Conservation (phyloP, 2,888 invertebrate species). For the Drosophila eohydei region DNA sequence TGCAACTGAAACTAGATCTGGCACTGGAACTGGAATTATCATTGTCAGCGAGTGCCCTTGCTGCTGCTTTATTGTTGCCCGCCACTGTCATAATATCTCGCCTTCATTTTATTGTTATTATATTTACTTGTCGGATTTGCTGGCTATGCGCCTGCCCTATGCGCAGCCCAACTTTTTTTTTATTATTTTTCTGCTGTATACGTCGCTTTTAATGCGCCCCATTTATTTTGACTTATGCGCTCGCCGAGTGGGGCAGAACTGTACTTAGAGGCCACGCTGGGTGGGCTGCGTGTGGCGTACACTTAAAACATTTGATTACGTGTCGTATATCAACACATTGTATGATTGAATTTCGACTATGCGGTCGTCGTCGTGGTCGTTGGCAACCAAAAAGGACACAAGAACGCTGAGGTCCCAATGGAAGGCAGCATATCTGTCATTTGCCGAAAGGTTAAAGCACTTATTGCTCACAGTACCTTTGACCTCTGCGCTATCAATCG, state of each 20-base stretch:
- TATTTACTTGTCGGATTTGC: slow-evolving; percentile 80
- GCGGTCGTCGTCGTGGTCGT: slow-evolving; percentile 50
- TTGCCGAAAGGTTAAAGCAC: background rate
- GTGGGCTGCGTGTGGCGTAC: slow-evolving; percentile 70
- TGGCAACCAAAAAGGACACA: slow-evolving; percentile 39
- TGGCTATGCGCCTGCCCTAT: slow-evolving; percentile 21
- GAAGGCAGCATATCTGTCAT: background rate
- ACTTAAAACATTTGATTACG: slow-evolving; percentile 77
- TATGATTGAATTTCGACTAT: slow-evolving; percentile 65
- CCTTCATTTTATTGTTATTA: slow-evolving; percentile 80
- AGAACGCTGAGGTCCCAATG: background rate
- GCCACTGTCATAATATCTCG: slow-evolving; percentile 75
- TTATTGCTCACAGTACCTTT: background rate
- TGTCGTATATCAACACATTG: slow-evolving; percentile 78
- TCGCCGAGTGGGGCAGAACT: slow-evolving; percentile 5
- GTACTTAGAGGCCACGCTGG: slow-evolving; percentile 32
- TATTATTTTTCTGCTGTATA: slow-evolving; percentile 12
- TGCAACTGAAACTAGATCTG: background rate
- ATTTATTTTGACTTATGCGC: slow-evolving; percentile 55
- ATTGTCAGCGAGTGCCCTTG: slow-evolving; percentile 66
- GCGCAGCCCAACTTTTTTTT: background rate
- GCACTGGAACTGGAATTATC: slow-evolving; percentile 32
- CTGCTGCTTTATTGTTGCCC: slow-evolving; percentile 61
- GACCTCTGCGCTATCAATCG: background rate
- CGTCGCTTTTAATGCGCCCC: slow-evolving; percentile 52